Conservation (phyloP, 2,797 vertebrate genomes). For the Sardinella longiceps region DNA sequence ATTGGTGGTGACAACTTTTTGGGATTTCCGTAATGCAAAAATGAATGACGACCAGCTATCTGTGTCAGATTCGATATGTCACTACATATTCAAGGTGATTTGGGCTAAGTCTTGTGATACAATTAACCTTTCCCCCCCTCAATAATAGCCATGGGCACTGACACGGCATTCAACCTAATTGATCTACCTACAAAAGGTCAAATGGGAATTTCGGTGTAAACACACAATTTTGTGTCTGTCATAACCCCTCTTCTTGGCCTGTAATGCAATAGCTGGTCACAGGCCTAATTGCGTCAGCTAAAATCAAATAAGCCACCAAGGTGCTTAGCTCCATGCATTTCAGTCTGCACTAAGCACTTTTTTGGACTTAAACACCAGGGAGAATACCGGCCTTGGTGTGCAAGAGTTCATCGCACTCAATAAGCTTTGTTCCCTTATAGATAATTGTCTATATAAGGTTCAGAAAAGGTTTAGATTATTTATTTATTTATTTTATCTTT, state of each 20-base stretch:
- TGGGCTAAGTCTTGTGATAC: neutral
- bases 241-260: neutral
- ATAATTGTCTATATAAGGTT: neutral
- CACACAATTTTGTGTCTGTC: neutral
- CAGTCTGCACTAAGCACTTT: too few species aligned
- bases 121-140: neutral
- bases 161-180: neutral
- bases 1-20: too few species aligned
- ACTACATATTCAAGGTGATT: neutral
- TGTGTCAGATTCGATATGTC: too few species aligned
- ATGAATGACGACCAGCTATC: neutral
- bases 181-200: neutral
- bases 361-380: too few species aligned
- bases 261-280: neutral
- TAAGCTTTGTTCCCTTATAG: neutral
- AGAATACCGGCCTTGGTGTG: too few species aligned
- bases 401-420: neutral
- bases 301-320: neutral
- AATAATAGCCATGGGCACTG: neutral
- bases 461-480: neutral
- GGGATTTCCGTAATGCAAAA: neutral
- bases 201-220: neutral
- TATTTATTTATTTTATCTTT: neutral
- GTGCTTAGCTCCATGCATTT: too few species aligned
- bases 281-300: neutral